Evolutionary conservation across 1,140 invertebrate species (phyloP), one percentile per base, ranked within the genome.

Genomic region (Lineus longissimus): DNA sequence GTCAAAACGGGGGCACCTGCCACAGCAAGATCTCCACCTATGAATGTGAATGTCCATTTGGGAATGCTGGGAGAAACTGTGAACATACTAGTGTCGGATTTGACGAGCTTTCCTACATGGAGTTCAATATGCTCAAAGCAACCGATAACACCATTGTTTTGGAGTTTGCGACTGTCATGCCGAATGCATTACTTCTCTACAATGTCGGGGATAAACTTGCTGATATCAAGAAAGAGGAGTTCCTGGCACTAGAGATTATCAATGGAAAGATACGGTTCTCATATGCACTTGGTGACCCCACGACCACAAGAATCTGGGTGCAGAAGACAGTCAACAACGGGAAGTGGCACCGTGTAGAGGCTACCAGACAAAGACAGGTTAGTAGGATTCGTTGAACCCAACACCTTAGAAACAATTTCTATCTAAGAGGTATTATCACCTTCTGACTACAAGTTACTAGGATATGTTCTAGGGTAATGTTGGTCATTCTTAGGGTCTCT

Each of bases 1-100:
- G 78, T 61, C 45, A 45, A 2, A 70, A 73, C 54, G 69, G 66
- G 15, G 94, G 90, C 27, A 93, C 88, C 40, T 97, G 95, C 82
- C 85, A 91, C 30, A 93, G 95, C 75, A 83, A 87, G 67, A 83
- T 63, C 0, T 65, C 74, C 55, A 67, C 69, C 1, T 79, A 62
- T 81, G 81, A 84, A 36, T 97, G 93, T 79, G 78, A 86, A 0
- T 96, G 94, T 75, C 86, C 87, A 0, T 79, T 87, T 9, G 92
- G 86, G 2, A 73, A 91, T 51, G 94, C 94, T 77, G 95, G 94
- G 11, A 85, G 88, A 23, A 90, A 92, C 73, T 97, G 94, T 80
- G 92, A 97, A 78, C 89, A 89, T 65, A 89, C 91, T 0, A 93
- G 91, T 9, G 93, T 88, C 76, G 93, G 93, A 19, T 97, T 97